Evolutionary conservation across 1,140 invertebrate species (phyloP).

Genomic region (Trichogramma pretiosum): DNA sequence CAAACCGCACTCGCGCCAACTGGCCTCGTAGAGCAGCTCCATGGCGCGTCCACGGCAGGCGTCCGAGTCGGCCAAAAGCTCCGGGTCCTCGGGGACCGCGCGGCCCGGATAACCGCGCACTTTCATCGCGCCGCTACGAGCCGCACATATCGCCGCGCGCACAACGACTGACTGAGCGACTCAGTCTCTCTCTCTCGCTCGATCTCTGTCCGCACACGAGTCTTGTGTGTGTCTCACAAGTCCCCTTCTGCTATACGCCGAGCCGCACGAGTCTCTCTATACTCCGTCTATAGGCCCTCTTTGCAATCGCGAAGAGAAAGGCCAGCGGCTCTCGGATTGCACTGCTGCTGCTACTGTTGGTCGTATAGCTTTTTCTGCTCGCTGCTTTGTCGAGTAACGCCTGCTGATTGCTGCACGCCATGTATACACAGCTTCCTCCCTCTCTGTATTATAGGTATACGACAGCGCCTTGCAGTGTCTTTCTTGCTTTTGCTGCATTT

Average conservation of each 20-base stretch:
- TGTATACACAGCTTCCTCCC: too few relatives aligned
- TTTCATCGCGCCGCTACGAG: constrained; percentile 50
- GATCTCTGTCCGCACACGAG: too few relatives aligned
- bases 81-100: constrained; percentile 53
- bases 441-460: too few relatives aligned
- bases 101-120: constrained; percentile 73
- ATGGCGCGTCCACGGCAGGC: constrained; percentile 52
- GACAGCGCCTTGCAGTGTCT: too few relatives aligned
- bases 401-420: too few relatives aligned
- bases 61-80: constrained; percentile 53
- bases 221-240: too few relatives aligned
- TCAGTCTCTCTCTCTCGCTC: too few relatives aligned
- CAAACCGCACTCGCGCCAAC: constrained; percentile 58
- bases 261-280: not conserved
- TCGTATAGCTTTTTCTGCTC: constrained; percentile 5
- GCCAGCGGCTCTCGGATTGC: constrained; percentile 38
- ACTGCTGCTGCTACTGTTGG: too few relatives aligned
- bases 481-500: constrained; percentile 2
- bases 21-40: constrained; percentile 72
- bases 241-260: not conserved
- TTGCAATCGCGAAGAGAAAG: constrained; percentile 40
- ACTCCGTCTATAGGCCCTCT: constrained; percentile 1
- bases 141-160: not conserved
- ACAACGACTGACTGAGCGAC: not conserved
- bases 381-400: constrained; percentile 5